Base-by-base conservation (phyloP, 2,888 invertebrate genomes). In the Endotricha flammealis region DNA sequence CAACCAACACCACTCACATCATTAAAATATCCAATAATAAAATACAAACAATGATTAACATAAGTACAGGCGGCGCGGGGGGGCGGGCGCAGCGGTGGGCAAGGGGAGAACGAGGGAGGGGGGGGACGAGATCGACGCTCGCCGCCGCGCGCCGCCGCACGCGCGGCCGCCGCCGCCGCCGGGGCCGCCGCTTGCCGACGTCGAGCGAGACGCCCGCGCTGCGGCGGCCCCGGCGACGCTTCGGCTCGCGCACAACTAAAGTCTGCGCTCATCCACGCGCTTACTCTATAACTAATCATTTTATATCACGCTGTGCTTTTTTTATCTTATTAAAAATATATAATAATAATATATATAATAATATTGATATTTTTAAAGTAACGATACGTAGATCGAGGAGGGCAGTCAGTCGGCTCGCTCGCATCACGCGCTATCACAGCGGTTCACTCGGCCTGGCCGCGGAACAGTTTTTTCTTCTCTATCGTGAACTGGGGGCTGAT, bases 401-500 rank as follows among this genome's bases (percentile, higher is more conserved):
- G 81, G 80, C 77, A 77, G 78, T 79, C 81, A 75, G 79, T 80
- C 80, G 72, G 74, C 78, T 72, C 75, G 73, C 78, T 68, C 74
- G 73, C 71, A 67, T 61, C 71, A 47, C 68, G 71, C 70, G 63
- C 58, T 46, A 59, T 61, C 70, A 64, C 69, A 63, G 55, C 61
- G 44, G 53, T 67, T 80, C 72, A 85, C 69, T 87, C 82, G 56
- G 90, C 88, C 69, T 89, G 90, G 63, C 93, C 92, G 67, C 95
- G 89, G 89, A 96, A 96, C 59, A 97, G 88, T 86, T 96, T 96
- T 81, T 95, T 95, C 89, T 97, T 97, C 76, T 93, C 94, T 85
- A 97, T 88, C 67, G 92, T 92, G 88, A 95, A 97, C 71, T 93
- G 93, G 60, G 93, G 92, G 87, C 95, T 94, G 76, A 96, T 93